phyloP scores from a whole-genome alignment of 1,140 invertebrate species.

The Aricia agestis region DNA sequence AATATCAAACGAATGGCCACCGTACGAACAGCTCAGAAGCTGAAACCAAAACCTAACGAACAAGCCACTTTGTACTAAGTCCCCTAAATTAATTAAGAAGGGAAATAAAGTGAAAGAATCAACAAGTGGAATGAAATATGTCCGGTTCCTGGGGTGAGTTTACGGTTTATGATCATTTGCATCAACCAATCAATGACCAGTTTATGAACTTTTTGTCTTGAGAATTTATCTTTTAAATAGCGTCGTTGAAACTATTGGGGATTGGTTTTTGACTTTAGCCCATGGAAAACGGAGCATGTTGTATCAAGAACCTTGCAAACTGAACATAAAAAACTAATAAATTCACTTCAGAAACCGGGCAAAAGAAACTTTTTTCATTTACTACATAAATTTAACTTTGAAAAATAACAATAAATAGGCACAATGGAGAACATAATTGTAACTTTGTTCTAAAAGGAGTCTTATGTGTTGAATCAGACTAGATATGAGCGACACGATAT shows the following conservation, averaged over 20 bases:
- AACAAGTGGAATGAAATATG: constrained; percentile 57
- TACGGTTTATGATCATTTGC: no score
- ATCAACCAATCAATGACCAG: no score
- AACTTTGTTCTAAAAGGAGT: neutral
- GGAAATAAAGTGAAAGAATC: constrained; percentile 56
- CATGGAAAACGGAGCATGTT: no score
- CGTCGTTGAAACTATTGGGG: no score
- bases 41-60: constrained; percentile 44
- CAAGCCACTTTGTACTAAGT: constrained; percentile 66
- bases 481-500: neutral
- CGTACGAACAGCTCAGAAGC: constrained; percentile 56
- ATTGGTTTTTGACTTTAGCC: no score
- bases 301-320: no score
- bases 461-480: constrained; percentile 13
- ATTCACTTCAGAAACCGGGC: no score
- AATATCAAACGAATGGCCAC: constrained; percentile 69
- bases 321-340: no score
- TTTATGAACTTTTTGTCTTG: no score
- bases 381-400: constrained; percentile 34
- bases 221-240: no score
- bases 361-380: neutral
- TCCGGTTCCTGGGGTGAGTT: neutral
- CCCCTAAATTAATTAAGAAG: constrained; percentile 44
- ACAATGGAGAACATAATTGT: constrained; percentile 39
- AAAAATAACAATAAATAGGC: constrained; percentile 34